Percentiles rank a stretch among this genome's conserved stretches.
Evolutionary conservation across 2,113 vertebrate genomes (phyloP).

Genomic region (Eptesicus fuscus): DNA sequence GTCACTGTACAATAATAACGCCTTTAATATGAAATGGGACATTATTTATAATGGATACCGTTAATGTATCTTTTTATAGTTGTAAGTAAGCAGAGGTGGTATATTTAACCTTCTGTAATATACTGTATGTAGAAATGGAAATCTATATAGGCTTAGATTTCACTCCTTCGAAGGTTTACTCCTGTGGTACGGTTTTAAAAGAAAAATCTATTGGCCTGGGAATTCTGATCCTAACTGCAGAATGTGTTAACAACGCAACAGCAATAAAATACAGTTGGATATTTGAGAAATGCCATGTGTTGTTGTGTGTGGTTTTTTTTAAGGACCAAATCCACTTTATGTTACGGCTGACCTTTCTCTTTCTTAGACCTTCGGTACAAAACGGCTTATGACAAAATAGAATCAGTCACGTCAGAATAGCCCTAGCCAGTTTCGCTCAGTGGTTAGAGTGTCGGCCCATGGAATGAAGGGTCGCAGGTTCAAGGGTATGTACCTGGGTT

Average conservation of each 20-base stretch:
- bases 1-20: slow-evolving; percentile 79
- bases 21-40: slow-evolving; percentile 82
- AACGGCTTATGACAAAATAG: not conserved
- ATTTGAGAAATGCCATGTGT: not conserved
- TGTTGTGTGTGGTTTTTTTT: not conserved
- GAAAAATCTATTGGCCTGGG: not conserved
- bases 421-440: no score
- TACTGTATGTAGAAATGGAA: slow-evolving; percentile 81
- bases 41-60: slow-evolving; percentile 87
- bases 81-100: slow-evolving; percentile 82
- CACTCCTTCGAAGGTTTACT: slow-evolving; percentile 77
- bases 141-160: slow-evolving; percentile 78
- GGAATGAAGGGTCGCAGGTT: no score
- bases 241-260: not conserved
- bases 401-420: not conserved
- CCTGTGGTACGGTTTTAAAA: slow-evolving; percentile 64
- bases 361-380: not conserved
- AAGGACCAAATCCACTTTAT: not conserved
- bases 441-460: no score
- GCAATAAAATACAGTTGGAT: slow-evolving; percentile 52
- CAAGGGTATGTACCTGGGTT: no score
- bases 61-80: slow-evolving; percentile 88
- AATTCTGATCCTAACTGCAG: slow-evolving; percentile 39
- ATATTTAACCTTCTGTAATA: slow-evolving; percentile 84
- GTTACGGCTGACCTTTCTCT: not conserved